Percentiles rank a stretch among this genome's conserved stretches.
phyloP scores from a whole-genome alignment of 2,113 vertebrate genomes.

The Dipodomys spectabilis region DNA sequence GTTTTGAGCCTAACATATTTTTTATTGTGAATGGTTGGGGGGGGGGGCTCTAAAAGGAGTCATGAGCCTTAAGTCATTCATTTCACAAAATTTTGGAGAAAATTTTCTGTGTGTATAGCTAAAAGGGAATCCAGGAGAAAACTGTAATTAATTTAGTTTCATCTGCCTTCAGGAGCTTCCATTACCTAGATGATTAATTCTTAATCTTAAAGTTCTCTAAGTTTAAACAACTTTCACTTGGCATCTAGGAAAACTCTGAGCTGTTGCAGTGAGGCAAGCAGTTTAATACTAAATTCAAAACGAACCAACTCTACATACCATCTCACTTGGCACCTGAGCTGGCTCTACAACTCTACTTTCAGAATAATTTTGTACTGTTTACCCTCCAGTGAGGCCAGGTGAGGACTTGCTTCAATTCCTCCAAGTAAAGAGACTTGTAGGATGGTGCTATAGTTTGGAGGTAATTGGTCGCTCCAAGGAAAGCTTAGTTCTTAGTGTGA shows the following conservation, averaged over 20 bases:
- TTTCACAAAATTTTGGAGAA: not conserved
- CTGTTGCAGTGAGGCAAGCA: not conserved
- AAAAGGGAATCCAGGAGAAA: constrained; percentile 23
- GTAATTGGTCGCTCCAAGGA: not conserved
- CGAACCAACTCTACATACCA: not conserved
- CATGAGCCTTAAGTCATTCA: not conserved
- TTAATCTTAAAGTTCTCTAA: constrained; percentile 47
- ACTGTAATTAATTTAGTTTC: constrained; percentile 20
- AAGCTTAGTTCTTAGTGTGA: not conserved
- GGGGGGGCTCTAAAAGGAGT: not conserved
- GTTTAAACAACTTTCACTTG: constrained; percentile 24
- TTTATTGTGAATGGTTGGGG: not conserved
- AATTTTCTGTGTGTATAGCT: not conserved
- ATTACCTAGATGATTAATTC: constrained; percentile 34
- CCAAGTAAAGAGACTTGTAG: not conserved
- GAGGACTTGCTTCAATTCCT: not conserved
- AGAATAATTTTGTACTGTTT: not conserved
- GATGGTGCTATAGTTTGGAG: not conserved
- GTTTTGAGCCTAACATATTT: not conserved
- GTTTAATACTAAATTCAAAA: not conserved
- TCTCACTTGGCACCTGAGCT: not conserved
- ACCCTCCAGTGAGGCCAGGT: not conserved
- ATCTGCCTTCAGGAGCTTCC: not conserved
- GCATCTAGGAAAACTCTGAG: constrained; percentile 1
- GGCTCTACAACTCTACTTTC: not conserved